These are phyloP conservation scores for Pterostichus madidus DNA, from an alignment of 2,888 invertebrate genomes.

Conservation along the genomic window DNA sequence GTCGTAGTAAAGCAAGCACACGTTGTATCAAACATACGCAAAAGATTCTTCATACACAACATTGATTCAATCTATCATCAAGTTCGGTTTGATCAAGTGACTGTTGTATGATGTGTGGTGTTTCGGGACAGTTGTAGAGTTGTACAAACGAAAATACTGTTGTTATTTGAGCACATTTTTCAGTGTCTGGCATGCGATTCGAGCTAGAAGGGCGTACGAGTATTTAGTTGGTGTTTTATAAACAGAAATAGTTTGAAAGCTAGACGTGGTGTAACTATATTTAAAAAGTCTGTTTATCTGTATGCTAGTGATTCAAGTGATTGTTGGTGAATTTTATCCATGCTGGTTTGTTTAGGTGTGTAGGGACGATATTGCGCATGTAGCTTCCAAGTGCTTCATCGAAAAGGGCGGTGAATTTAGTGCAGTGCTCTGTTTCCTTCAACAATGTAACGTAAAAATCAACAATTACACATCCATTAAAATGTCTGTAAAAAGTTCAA, in stretches of 20 bases:
- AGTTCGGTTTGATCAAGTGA: background rate
- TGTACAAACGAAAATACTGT: conserved; percentile 8
- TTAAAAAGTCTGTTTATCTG: too few relatives aligned
- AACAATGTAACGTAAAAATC: too few relatives aligned
- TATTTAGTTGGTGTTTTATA: background rate
- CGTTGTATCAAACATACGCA: conserved; percentile 65
- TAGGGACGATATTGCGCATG: background rate
- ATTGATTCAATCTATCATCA: background rate
- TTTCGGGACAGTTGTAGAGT: background rate
- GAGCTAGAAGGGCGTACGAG: conserved; percentile 30
- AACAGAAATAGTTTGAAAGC: too few relatives aligned
- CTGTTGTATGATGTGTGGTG: background rate
- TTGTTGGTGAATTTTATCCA: background rate
- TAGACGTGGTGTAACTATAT: too few relatives aligned
- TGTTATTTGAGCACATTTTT: conserved; percentile 52
- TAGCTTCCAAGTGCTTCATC: conserved; percentile 21
- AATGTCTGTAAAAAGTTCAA: conserved; percentile 71
- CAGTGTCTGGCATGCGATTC: conserved; percentile 9
- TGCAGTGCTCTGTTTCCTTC: background rate
- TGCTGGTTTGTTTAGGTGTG: conserved; percentile 27
- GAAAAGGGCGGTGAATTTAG: conserved; percentile 16
- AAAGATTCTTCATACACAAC: conserved; percentile 55
- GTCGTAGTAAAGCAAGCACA: conserved; percentile 70
- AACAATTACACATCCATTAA: background rate
- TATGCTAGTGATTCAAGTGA: background rate